Conservation (phyloP, 1,140 invertebrate species). For the Drosophila arawakana region DNA sequence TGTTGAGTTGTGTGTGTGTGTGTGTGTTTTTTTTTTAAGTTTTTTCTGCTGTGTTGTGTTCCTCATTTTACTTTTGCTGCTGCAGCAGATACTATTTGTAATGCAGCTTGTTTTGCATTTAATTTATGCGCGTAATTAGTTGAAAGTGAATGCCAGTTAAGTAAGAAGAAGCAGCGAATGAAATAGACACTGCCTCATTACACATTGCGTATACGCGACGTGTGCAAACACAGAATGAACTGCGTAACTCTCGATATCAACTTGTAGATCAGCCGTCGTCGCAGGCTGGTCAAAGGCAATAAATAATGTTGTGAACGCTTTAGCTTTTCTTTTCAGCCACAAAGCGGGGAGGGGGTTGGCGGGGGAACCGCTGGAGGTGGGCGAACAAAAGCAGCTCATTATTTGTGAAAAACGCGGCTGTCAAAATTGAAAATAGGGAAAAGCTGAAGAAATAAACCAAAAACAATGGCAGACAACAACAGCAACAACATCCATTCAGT, state of each 20-base stretch:
- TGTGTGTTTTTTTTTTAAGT: too few species aligned
- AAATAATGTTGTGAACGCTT: slow-evolving; percentile 33
- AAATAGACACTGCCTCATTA: background rate
- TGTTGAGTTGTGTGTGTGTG: background rate
- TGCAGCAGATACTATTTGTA: slow-evolving; percentile 48
- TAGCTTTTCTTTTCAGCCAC: slow-evolving; percentile 24
- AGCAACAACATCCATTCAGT: slow-evolving; percentile 39
- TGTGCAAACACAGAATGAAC: slow-evolving; percentile 25
- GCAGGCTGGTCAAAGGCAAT: slow-evolving; percentile 9
- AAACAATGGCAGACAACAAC: slow-evolving; percentile 58
- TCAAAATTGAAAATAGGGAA: slow-evolving; percentile 81
- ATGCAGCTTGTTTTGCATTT: slow-evolving; percentile 60
- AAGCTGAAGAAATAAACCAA: slow-evolving; percentile 65
- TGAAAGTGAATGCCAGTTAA: slow-evolving; percentile 49
- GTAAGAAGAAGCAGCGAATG: background rate
- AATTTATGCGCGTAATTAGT: slow-evolving; percentile 61
- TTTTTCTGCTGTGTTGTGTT: slow-evolving; percentile 43
- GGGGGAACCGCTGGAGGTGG: background rate
- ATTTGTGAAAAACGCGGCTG: slow-evolving; percentile 77
- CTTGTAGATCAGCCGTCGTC: background rate
- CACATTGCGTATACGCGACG: slow-evolving; percentile 65
- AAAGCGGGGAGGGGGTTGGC: background rate
- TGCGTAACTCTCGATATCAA: slow-evolving; percentile 17
- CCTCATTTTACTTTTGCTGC: slow-evolving; percentile 75
- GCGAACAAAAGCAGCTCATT: slow-evolving; percentile 74